A percentile compares a stretch with the other conserved stretches of the same genome.
Conservation (phyloP, 2,888 invertebrate genomes). For the Axea sp. region DNA sequence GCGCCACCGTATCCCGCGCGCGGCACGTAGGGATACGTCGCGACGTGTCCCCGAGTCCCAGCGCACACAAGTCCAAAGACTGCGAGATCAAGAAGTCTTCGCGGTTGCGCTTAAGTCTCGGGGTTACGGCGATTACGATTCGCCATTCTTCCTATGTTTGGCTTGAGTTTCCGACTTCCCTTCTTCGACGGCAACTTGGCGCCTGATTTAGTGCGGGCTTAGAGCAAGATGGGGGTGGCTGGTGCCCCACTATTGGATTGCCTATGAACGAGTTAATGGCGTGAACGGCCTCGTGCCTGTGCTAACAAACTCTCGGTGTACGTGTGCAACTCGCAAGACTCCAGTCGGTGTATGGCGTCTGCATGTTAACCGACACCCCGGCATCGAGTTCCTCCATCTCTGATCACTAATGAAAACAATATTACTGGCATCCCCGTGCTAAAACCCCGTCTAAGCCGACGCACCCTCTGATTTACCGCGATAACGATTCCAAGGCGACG, state of each 20-base stretch:
- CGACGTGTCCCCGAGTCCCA: conserved; percentile 7
- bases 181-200: conserved; percentile 63
- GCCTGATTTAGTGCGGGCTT: conserved; percentile 65
- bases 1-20: conserved; percentile 47
- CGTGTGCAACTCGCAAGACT: conserved; percentile 24
- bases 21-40: conserved; percentile 2
- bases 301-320: conserved; percentile 50
- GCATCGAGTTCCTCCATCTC: conserved; percentile 53
- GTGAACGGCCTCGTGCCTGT: conserved; percentile 61
- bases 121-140: conserved; percentile 76
- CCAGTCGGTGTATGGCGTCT: conserved; percentile 7
- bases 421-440: conserved; percentile 64
- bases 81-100: conserved; percentile 58
- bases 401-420: conserved; percentile 73
- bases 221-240: conserved; percentile 44
- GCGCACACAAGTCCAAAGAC: conserved; percentile 22
- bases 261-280: conserved; percentile 78
- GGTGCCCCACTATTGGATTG: conserved; percentile 67
- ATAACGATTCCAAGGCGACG: conserved; percentile 32
- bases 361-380: conserved; percentile 18
- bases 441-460: conserved; percentile 68
- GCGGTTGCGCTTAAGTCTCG: conserved; percentile 74
- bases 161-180: conserved; percentile 75
- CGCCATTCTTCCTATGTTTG: conserved; percentile 74
- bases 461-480: conserved; percentile 66